A percentile compares a stretch with the other conserved stretches of the same genome.
Evolutionary conservation across 1,140 invertebrate species (phyloP).

Genomic region (Drosophila repleta): DNA sequence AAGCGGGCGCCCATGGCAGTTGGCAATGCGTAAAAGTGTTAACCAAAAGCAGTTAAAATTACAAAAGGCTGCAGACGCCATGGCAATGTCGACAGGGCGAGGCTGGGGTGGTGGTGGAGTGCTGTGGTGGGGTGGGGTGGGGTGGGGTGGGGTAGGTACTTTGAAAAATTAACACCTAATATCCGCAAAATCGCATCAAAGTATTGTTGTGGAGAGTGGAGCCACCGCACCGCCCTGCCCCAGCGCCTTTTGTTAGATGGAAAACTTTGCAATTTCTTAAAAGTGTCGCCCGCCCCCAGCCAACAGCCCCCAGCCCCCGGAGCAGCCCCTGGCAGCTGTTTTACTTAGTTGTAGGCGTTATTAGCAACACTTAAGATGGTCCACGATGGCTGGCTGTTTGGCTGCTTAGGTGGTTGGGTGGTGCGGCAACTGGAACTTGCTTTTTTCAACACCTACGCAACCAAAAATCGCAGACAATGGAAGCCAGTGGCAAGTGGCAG

Average conservation of each 20-base stretch:
- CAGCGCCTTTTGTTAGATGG: slow-evolving; percentile 55
- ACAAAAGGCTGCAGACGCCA: slow-evolving; percentile 72
- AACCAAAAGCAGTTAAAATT: slow-evolving; percentile 82
- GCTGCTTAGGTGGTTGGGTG: background rate
- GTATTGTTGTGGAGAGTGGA: slow-evolving; percentile 67
- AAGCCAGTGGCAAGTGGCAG: no score
- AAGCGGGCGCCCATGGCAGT: slow-evolving; percentile 45
- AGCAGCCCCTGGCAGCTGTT: slow-evolving; percentile 53
- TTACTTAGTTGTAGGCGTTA: slow-evolving; percentile 77
- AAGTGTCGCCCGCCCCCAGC: slow-evolving; percentile 53
- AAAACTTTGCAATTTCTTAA: slow-evolving; percentile 82
- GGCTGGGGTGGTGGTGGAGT: background rate
- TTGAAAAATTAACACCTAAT: slow-evolving; percentile 82
- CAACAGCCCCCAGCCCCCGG: background rate
- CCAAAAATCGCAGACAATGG: slow-evolving; percentile 31
- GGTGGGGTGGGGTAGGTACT: slow-evolving; percentile 27
- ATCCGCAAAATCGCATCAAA: slow-evolving; percentile 82
- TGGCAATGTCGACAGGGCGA: slow-evolving; percentile 56
- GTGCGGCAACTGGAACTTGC: slow-evolving; percentile 16
- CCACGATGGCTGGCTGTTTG: background rate
- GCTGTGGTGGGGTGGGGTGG: background rate
- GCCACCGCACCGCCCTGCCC: background rate
- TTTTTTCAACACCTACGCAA: slow-evolving; percentile 50
- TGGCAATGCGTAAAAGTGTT: slow-evolving; percentile 81
- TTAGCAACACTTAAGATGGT: slow-evolving; percentile 74